Evolutionary conservation across 2,888 invertebrate species (phyloP), one percentile per base, ranked within the genome.

Genomic region (Dioctria rufipes): DNA sequence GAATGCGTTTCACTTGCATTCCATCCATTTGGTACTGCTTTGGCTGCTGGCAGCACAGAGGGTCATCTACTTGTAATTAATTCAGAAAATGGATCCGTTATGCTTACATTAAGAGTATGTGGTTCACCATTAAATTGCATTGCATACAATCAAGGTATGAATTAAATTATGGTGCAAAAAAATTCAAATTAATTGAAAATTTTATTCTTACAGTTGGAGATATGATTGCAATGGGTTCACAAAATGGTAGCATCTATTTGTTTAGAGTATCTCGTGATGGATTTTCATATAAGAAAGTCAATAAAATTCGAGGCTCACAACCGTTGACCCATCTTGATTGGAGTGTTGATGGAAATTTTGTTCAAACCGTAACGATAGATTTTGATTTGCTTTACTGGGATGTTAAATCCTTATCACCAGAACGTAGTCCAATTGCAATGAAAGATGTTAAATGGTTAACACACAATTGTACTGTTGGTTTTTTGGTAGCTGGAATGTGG

Each of bases 321-420:
- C 94, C 96, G 0, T 90, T 97, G 3, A 93, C 94, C 81, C 96
- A 96, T 85, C 89, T 97, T 78, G 97, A 97, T 87, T 97, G 97
- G 97, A 96, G 97, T 87, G 93, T 94, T 60, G 97, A 97, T 86
- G 95, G 96, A 80, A 94, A 93, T 87, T 96, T 93, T 87, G 90
- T 98, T 81, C 97, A 97, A 90, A 95, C 96, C 0, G 96, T 95
- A 78, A 96, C 97, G 13, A 95, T 95, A 81, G 97, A 97, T 87
- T 96, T 96, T 85, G 97, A 97, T 87, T 90, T 96, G 75, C 92
- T 95, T 4, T 97, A 96, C 89, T 97, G 97, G 96, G 96, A 96
- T 86, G 94, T 96, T n/a, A 95, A 95, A 88, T 93, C 95, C 0
- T 89, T 96, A 75, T 94, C 95, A 2, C 94, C 95, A 6, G 96